Conservation (phyloP, 2,797 vertebrate species). For the Sarcoramphus papa region DNA sequence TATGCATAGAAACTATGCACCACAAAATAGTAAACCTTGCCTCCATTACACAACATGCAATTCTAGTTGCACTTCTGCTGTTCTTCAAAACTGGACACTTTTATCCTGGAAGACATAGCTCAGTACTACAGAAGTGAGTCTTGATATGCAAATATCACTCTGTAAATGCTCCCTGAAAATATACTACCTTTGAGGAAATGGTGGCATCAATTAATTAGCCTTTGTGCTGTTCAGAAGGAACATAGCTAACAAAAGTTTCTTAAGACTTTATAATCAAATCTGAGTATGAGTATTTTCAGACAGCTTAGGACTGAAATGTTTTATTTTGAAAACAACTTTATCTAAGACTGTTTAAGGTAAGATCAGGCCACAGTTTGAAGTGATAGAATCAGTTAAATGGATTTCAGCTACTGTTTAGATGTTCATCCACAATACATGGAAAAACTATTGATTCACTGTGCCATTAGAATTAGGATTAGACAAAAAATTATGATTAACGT, state of each 20-base stretch:
- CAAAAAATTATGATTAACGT: neutral
- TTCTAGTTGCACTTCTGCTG: constrained; percentile 1
- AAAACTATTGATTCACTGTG: neutral
- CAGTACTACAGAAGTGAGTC: neutral
- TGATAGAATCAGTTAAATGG: neutral
- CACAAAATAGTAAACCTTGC: constrained; percentile 31
- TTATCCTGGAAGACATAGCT: neutral
- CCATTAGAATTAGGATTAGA: neutral
- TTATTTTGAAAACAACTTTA: neutral
- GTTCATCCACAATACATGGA: neutral
- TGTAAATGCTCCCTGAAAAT: neutral
- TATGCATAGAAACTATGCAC: constrained; percentile 15
- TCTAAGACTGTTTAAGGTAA: neutral
- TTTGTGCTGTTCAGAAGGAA: neutral
- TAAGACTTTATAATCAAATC: neutral
- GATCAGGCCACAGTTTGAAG: neutral
- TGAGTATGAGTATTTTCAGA: neutral
- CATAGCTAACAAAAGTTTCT: neutral
- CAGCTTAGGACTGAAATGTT: neutral
- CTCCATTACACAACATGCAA: neutral
- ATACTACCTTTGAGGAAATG: neutral
- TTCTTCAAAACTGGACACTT: neutral
- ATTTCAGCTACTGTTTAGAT: neutral
- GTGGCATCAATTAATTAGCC: neutral
- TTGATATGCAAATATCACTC: neutral